Conservation (phyloP, 2,888 invertebrate species). For the Trachelus troglodyta region DNA sequence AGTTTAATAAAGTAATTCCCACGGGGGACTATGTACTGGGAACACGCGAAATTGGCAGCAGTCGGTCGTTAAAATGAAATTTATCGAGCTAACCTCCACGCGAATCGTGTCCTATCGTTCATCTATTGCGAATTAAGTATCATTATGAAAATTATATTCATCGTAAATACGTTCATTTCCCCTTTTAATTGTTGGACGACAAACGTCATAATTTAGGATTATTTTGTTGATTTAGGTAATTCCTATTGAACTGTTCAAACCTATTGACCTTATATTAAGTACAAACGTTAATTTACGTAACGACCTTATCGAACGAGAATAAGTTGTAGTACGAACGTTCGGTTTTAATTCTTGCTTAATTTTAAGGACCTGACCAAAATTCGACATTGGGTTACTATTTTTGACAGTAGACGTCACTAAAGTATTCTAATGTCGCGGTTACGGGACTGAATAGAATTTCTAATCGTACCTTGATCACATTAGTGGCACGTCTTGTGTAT, state of each 20-base stretch:
- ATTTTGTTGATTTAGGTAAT: not conserved
- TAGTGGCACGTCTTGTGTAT: not conserved
- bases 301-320: not conserved
- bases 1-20: not conserved
- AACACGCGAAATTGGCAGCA: slow-evolving; percentile 1
- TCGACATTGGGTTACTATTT: not conserved
- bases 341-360: not conserved
- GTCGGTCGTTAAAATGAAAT: not conserved
- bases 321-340: not conserved
- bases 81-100: not conserved
- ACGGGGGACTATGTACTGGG: not conserved
- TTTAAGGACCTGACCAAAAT: not conserved
- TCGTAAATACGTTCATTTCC: not conserved
- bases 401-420: not conserved
- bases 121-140: not conserved
- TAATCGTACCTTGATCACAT: not conserved
- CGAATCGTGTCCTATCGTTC: not conserved
- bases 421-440: not conserved
- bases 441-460: not conserved
- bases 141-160: not conserved
- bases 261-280: too few species aligned
- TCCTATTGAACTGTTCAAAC: not conserved
- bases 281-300: not conserved
- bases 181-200: not conserved
- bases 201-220: too few species aligned